A percentile compares a stretch with the other conserved stretches of the same genome.
Evolutionary conservation across 2,888 invertebrate species (phyloP).

Genomic region (Hirtodrosophila cameraria): DNA sequence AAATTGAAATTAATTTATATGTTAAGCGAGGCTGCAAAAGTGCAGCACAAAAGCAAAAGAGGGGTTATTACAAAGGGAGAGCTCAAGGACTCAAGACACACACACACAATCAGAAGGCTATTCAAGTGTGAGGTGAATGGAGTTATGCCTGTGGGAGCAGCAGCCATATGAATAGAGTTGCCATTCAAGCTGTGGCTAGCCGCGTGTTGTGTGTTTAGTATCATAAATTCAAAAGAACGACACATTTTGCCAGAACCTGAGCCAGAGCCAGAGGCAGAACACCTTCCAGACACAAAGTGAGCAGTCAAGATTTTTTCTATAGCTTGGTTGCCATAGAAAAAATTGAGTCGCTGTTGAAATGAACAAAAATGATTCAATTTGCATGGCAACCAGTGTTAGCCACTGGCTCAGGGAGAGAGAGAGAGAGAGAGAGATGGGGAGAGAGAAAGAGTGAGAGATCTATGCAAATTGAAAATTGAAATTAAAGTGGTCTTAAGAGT

Average conservation of each 20-base stretch:
- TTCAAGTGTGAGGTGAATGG: constrained; percentile 30
- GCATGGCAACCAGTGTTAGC: constrained; percentile 58
- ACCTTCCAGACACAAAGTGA: constrained; percentile 28
- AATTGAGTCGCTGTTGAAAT: constrained; percentile 44
- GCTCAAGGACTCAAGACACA: constrained; percentile 8
- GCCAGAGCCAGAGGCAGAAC: no score
- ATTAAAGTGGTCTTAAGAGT: constrained; percentile 64
- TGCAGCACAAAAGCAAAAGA: constrained; percentile 43
- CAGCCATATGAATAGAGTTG: constrained; percentile 59
- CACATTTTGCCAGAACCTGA: constrained; percentile 53
- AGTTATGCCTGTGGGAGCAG: background rate
- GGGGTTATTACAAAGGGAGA: background rate
- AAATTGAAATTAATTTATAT: constrained; percentile 36
- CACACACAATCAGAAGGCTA: constrained; percentile 26
- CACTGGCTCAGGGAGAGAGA: constrained; percentile 22
- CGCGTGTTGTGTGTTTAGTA: constrained; percentile 54
- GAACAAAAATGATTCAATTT: constrained; percentile 67
- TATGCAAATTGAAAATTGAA: constrained; percentile 58
- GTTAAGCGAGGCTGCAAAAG: constrained; percentile 51
- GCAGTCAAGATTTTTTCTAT: constrained; percentile 1
- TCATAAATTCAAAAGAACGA: constrained; percentile 67
- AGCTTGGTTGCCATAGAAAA: constrained; percentile 36
- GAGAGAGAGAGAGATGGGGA: constrained; percentile 21
- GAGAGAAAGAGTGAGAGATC: constrained; percentile 24
- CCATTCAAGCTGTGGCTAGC: constrained; percentile 36